Conservation (phyloP, 1,140 invertebrate genomes). For the Globodera rostochiensis region DNA sequence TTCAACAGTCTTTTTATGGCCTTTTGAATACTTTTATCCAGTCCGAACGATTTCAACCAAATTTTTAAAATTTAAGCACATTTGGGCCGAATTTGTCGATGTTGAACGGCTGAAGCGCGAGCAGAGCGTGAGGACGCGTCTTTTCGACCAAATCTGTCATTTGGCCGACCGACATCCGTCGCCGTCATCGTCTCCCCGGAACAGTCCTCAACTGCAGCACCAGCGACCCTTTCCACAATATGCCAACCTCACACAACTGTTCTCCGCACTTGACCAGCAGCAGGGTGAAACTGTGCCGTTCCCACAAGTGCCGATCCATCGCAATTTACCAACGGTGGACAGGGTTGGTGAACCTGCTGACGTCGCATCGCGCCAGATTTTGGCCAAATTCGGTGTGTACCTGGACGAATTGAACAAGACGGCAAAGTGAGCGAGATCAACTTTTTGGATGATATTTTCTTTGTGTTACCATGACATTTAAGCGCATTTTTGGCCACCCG, state of each 20-base stretch:
- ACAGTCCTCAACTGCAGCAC: not conserved
- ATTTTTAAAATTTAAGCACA: slow-evolving; percentile 33
- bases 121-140: not conserved
- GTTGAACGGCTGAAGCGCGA: slow-evolving; percentile 18
- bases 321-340: slow-evolving; percentile 26
- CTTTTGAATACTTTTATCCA: too few relatives aligned
- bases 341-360: slow-evolving; percentile 17
- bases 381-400: slow-evolving; percentile 28
- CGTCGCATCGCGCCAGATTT: slow-evolving; percentile 5
- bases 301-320: slow-evolving; percentile 38
- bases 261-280: slow-evolving; percentile 20
- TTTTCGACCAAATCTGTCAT: slow-evolving; percentile 23
- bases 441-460: slow-evolving; percentile 6
- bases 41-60: too few relatives aligned
- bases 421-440: slow-evolving; percentile 27
- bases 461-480: slow-evolving; percentile 9
- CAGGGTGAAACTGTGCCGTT: slow-evolving; percentile 3
- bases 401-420: slow-evolving; percentile 39
- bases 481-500: slow-evolving; percentile 43
- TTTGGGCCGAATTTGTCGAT: slow-evolving; percentile 49
- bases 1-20: too few relatives aligned
- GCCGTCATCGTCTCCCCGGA: not conserved
- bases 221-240: slow-evolving; percentile 1
- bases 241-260: not conserved
- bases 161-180: not conserved